These are phyloP conservation scores for Caenorhabditis virilis DNA, from an alignment of 2,888 invertebrate species.

Conservation along the genomic window DNA sequence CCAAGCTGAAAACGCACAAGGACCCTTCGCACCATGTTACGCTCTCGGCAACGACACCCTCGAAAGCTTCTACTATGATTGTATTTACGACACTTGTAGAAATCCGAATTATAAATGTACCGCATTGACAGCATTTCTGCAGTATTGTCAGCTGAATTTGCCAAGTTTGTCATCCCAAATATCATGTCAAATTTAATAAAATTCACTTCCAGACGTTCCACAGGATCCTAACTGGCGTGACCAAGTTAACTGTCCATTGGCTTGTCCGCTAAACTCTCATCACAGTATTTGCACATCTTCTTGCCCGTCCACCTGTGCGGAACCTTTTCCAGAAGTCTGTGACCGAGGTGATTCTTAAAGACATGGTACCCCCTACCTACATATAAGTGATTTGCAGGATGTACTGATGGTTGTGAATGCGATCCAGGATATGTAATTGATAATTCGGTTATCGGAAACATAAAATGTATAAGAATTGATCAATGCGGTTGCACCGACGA, in stretches of 20 bases:
- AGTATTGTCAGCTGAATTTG: conserved; percentile 33
- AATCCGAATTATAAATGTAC: conserved; percentile 39
- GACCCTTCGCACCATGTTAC: conserved; percentile 56
- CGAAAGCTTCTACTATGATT: conserved; percentile 48
- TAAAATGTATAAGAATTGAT: conserved; percentile 41
- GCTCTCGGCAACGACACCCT: conserved; percentile 40
- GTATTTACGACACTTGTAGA: conserved; percentile 56
- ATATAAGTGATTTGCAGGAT: conserved; percentile 46
- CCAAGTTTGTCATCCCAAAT: too few species aligned
- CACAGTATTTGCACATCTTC: conserved; percentile 47
- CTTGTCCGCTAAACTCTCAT: conserved; percentile 45
- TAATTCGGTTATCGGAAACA: conserved; percentile 28
- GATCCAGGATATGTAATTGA: conserved; percentile 61
- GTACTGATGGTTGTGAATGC: conserved; percentile 66
- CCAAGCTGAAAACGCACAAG: conserved; percentile 39
- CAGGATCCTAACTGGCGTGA: conserved; percentile 35
- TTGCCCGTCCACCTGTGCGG: conserved; percentile 56
- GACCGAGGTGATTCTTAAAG: conserved; percentile 19
- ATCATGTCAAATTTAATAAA: too few species aligned
- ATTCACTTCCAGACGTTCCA: conserved; percentile 20
- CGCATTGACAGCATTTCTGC: conserved; percentile 36
- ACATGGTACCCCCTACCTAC: too few species aligned
- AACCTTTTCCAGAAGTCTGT: conserved; percentile 34
- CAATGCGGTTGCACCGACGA: conserved; percentile 59
- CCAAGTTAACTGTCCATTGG: conserved; percentile 39